Base-by-base conservation (phyloP, 2,797 vertebrate species). In the Clarias laeviceps region DNA sequence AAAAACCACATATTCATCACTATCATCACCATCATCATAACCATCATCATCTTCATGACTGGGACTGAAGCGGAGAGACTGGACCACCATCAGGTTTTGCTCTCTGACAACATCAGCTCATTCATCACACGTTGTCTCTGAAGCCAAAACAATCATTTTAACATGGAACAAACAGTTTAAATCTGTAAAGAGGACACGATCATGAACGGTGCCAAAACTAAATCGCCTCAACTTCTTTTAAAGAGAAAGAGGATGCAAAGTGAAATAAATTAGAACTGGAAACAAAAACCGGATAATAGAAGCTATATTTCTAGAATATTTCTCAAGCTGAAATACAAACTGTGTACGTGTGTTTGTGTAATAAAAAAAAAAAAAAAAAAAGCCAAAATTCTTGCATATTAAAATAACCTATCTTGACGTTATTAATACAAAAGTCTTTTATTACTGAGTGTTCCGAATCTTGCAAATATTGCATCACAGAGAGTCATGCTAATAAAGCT, bases 401-500 rank as follows among this genome's bases (percentile, higher is more conserved):
- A 50, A 50, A 50, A 50, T 50, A 12, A 50, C 11, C 17, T 34
- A 20, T 20, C 29, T 32, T 5, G 65, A 18, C 11, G 7, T 68
- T 8, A 68, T 34, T 9, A 68, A 68, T 20, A 68, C 32, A 68
- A 20, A 62, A 27, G 27, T 14, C 9, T 50, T 50, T 66, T 66
- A 66, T 45, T 72, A 1, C 37, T 15, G 76, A 62, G 57, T 37
- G 15, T 61, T 61, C 62, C 2, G 5, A n/a, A 22, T 24, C 12
- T 62, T 61, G 76, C 34, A 79, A 79, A 62, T n/a, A 40, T 79
- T 79, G 57, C 76, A 62, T 79, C 76, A 62, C 57, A 40, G 22
- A 62, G 56, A 34, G 56, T 61, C 76, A 78, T 37, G 22, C 6
- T 78, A 78, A 62, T 78, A 62, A 61, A 78, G 76, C 76, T 78